These are phyloP conservation scores for Venusia cambrica DNA, from an alignment of 2,888 invertebrate species.

Conservation along the genomic window DNA sequence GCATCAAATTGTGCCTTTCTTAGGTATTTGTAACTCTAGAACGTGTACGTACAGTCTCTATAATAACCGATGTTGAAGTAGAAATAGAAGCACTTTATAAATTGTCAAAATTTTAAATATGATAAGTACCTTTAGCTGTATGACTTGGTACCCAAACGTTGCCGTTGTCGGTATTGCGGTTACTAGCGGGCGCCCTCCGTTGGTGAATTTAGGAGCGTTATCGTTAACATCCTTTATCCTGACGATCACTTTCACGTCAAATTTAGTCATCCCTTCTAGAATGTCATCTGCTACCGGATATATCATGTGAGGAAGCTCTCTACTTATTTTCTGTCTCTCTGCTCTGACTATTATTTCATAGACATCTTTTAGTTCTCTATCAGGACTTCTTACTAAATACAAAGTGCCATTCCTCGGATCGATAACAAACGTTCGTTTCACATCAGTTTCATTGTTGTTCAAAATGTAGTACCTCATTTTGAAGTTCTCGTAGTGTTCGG, in stretches of 20 bases:
- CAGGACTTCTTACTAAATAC: slow-evolving; percentile 86
- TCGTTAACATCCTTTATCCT: slow-evolving; percentile 91
- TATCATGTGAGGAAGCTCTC: slow-evolving; percentile 87
- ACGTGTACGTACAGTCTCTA: too few relatives aligned
- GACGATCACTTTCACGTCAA: slow-evolving; percentile 90
- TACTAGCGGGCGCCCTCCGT: slow-evolving; percentile 88
- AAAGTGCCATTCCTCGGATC: slow-evolving; percentile 89
- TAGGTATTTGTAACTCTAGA: too few relatives aligned
- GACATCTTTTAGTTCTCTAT: slow-evolving; percentile 85
- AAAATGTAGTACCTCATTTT: slow-evolving; percentile 84
- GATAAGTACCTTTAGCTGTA: slow-evolving; percentile 84
- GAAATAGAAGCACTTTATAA: too few relatives aligned
- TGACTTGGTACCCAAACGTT: slow-evolving; percentile 90
- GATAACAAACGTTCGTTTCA: slow-evolving; percentile 85
- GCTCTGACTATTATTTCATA: slow-evolving; percentile 82
- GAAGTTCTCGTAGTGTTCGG: slow-evolving; percentile 83
- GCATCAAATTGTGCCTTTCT: too few relatives aligned
- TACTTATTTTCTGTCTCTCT: slow-evolving; percentile 80
- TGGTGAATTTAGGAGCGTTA: slow-evolving; percentile 88
- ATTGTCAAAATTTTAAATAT: slow-evolving; percentile 1
- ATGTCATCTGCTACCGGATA: slow-evolving; percentile 89
- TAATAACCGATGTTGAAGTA: too few relatives aligned
- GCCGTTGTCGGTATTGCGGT: slow-evolving; percentile 91
- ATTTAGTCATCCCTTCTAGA: slow-evolving; percentile 85
- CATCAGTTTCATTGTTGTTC: slow-evolving; percentile 80